Percentiles rank a stretch among this genome's conserved stretches.
phyloP scores from a whole-genome alignment of 2,113 vertebrate genomes.

The Aldabrachelys gigantea region DNA sequence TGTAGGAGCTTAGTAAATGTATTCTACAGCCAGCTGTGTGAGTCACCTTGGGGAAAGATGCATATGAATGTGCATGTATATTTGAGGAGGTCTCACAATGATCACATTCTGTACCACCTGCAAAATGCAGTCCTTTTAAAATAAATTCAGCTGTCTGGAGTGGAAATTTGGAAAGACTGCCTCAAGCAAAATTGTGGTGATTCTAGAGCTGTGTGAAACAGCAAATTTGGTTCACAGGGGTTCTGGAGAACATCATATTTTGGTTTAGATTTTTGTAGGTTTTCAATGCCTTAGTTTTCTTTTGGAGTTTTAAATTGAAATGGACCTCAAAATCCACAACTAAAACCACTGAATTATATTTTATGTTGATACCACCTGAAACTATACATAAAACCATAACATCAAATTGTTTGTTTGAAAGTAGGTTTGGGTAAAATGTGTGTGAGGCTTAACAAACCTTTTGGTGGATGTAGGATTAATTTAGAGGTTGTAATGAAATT shows the following conservation, averaged over 20 bases:
- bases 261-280: not conserved
- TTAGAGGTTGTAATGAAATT: not conserved
- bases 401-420: not conserved
- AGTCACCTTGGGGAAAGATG: slow-evolving; percentile 62
- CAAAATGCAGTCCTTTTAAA: slow-evolving; percentile 53
- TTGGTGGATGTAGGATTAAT: not conserved
- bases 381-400: not conserved
- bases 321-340: not conserved
- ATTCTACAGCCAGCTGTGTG: slow-evolving; percentile 65
- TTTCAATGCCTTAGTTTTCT: not conserved
- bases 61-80: slow-evolving; percentile 62
- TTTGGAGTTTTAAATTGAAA: not conserved
- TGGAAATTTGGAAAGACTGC: slow-evolving; percentile 52
- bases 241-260: not conserved
- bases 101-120: slow-evolving; percentile 69
- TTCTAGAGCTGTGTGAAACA: slow-evolving; percentile 34
- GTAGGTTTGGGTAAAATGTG: not conserved
- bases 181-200: slow-evolving; percentile 57
- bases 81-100: slow-evolving; percentile 67
- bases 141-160: slow-evolving; percentile 65
- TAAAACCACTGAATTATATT: not conserved
- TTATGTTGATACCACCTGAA: not conserved
- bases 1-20: slow-evolving; percentile 58
- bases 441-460: not conserved
- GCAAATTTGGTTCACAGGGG: slow-evolving; percentile 14